Evolutionary conservation across 2,888 invertebrate genomes (phyloP).

Genomic region (Sarcophaga subvicina): DNA sequence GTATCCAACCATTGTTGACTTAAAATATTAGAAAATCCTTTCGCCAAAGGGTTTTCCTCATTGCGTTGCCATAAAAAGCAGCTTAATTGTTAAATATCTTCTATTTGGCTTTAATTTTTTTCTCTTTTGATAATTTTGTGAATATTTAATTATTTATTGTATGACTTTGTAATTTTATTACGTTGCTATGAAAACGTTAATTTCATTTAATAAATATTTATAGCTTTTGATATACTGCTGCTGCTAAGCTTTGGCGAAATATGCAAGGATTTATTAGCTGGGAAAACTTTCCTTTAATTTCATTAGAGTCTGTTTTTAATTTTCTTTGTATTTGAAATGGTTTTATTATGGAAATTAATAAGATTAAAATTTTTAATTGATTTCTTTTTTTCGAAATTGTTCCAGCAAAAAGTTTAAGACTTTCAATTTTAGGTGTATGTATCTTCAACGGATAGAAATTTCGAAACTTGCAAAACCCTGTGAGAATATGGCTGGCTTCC

Average conservation of each 20-base stretch:
- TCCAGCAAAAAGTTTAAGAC: neutral
- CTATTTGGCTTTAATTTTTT: slow-evolving; percentile 1
- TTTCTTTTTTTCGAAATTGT: slow-evolving; percentile 17
- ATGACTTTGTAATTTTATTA: slow-evolving; percentile 74
- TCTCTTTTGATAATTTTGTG: slow-evolving; percentile 66
- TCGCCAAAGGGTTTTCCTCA: slow-evolving; percentile 51
- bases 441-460: too few species aligned
- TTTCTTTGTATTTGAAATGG: slow-evolving; percentile 43
- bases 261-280: slow-evolving; percentile 64
- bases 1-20: slow-evolving; percentile 51
- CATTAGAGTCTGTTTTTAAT: slow-evolving; percentile 32
- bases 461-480: too few species aligned
- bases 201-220: slow-evolving; percentile 80
- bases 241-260: slow-evolving; percentile 38
- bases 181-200: slow-evolving; percentile 75
- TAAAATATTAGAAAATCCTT: slow-evolving; percentile 29
- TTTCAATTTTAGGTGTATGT: too few species aligned
- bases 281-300: slow-evolving; percentile 61
- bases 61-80: slow-evolving; percentile 45
- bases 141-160: slow-evolving; percentile 77
- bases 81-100: slow-evolving; percentile 51
- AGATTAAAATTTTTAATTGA: slow-evolving; percentile 46
- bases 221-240: slow-evolving; percentile 69
- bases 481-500: too few species aligned
- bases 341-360: slow-evolving; percentile 65